These are phyloP conservation scores for Catharus fuscescens DNA, from an alignment of 2,113 vertebrate species.

Conservation along the genomic window DNA sequence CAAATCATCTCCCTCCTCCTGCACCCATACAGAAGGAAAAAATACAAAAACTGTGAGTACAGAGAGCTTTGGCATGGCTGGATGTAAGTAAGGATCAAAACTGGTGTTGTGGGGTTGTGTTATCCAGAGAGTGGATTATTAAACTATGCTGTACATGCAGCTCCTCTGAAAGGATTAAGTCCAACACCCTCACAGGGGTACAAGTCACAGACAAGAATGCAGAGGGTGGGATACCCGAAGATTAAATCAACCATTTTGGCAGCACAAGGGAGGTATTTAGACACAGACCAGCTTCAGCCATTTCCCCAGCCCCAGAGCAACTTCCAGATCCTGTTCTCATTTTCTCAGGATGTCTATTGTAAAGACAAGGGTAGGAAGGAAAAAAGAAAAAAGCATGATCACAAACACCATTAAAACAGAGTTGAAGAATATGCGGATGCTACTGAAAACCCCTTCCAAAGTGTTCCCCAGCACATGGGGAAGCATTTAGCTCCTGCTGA, in stretches of 20 bases:
- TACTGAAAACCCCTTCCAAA: constrained; percentile 4
- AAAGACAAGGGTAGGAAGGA: not conserved
- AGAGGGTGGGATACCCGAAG: not conserved
- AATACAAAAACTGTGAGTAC: not conserved
- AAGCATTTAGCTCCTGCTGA: not conserved
- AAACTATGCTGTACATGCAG: not conserved
- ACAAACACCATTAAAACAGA: not conserved
- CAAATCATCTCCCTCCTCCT: not conserved
- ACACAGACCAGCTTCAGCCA: not conserved
- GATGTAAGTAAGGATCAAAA: not conserved
- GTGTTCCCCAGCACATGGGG: not conserved
- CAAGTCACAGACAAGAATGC: not conserved
- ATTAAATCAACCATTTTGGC: not conserved
- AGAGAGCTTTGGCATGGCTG: not conserved
- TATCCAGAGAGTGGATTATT: not conserved
- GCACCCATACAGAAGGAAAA: not conserved
- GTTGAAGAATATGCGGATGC: not conserved
- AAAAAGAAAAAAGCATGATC: not conserved
- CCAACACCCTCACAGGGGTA: not conserved
- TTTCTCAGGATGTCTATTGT: not conserved
- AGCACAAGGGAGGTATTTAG: not conserved
- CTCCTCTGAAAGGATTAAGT: not conserved
- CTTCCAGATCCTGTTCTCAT: not conserved
- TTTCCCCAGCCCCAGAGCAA: not conserved
- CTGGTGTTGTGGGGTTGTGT: not conserved